phyloP scores from a whole-genome alignment of 2,797 vertebrate species.

The Monodelphis domestica region DNA sequence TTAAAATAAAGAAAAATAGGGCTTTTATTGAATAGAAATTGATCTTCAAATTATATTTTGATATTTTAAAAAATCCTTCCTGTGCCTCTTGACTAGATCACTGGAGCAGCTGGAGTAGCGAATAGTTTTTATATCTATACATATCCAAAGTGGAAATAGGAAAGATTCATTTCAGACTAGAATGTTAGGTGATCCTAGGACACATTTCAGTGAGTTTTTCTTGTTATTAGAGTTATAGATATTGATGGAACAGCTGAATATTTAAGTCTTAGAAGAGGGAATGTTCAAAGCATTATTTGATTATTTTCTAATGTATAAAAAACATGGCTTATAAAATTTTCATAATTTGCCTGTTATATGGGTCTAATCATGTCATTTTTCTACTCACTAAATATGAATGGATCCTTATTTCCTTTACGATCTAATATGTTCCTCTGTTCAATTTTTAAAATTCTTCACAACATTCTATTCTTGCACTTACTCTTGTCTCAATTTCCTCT shows the following conservation, averaged over 20 bases:
- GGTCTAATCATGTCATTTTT: background rate
- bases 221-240: slow-evolving; percentile 18
- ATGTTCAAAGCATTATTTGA: background rate
- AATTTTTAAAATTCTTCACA: background rate
- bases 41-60: background rate
- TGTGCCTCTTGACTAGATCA: background rate
- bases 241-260: slow-evolving; percentile 34
- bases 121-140: background rate
- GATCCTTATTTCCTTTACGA: background rate
- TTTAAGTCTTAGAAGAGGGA: background rate
- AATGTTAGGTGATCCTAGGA: background rate
- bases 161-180: slow-evolving; percentile 44
- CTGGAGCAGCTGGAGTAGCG: background rate
- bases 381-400: background rate
- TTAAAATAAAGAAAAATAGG: background rate
- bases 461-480: too few species aligned
- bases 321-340: accelerated
- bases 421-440: background rate
- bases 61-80: background rate
- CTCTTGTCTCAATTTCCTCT: too few species aligned
- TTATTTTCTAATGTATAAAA: background rate
- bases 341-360: background rate
- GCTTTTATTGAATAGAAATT: background rate
- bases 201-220: slow-evolving; percentile 60
- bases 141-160: background rate